A percentile compares a stretch with the other conserved stretches of the same genome.
Evolutionary conservation across 1,140 invertebrate species (phyloP).

Genomic region (Ceratosolen fusciceps): DNA sequence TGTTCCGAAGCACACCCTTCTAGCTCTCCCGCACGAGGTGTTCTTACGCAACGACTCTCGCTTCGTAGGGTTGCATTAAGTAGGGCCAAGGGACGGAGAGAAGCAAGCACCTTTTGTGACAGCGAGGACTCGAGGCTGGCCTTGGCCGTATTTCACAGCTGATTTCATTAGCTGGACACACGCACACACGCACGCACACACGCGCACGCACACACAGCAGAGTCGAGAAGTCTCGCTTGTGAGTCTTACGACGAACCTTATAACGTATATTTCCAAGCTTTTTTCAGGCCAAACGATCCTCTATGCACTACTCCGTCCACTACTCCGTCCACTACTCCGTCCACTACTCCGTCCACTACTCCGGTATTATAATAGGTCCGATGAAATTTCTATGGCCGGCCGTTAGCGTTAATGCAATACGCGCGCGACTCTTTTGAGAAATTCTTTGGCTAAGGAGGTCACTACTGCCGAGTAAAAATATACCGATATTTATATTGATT

Average conservation of each 20-base stretch:
- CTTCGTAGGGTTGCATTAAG: neutral
- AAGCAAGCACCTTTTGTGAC: too few species aligned
- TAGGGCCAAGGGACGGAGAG: neutral
- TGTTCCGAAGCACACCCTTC: neutral
- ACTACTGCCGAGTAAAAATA: neutral
- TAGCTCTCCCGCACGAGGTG: neutral
- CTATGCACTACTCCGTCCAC: too few species aligned
- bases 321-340: too few species aligned
- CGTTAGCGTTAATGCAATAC: neutral
- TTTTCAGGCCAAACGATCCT: neutral
- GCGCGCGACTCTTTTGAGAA: neutral
- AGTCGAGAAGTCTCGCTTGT: neutral
- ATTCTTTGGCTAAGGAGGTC: neutral
- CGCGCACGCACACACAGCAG: too few species aligned
- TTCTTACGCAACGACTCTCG: neutral
- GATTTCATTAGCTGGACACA: neutral
- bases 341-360: too few species aligned
- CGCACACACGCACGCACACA: too few species aligned
- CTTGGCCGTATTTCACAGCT: neutral
- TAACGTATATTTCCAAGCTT: too few species aligned
- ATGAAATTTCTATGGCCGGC: too few species aligned
- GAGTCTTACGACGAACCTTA: too few species aligned
- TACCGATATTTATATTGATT: neutral
- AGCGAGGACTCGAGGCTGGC: neutral
- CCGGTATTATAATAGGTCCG: too few species aligned